Base-by-base conservation (phyloP, 1,140 invertebrate species). In the Drosophila willistoni region DNA sequence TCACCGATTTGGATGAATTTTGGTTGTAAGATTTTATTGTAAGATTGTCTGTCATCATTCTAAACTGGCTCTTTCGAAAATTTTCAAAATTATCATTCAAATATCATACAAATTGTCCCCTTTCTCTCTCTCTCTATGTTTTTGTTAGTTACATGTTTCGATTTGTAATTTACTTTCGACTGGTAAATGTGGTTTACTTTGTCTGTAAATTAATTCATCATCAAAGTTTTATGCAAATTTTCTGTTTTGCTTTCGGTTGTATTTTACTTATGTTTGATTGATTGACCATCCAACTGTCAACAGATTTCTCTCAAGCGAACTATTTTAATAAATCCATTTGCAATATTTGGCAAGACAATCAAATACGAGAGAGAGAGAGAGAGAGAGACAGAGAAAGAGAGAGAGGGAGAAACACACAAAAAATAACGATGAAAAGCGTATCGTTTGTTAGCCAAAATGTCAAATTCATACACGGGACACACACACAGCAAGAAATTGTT, bases 271-370 rank as follows among this genome's bases (percentile, higher is more conserved):
- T 22, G 42, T 44, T 44, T 17, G 19, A 22, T 33, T 59, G 56
- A 59, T 59, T 59, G 56, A 59, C 56, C 33, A 59, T 36, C 34
- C 56, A 36, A 36, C 33, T 59, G 56, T 57, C 33, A 34, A 34
- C 56, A 59, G 19, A 41, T 63, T 42, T 59, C 59, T 72, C 42
- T 78, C 73, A 78, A 64, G 76, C 76, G 68, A 78, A 76, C 64
- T 76, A 78, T 78, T 78, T 79, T 76, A 77, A 76, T 77, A 67
- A 80, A 77, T 70, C 63, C 71, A 19, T 64, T 51, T 42, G 22
- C 64, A 59, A 68, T 59, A 41, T 41, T 12, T 68, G 36, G 25
- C 4, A 14, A 62, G 54, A 33, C 57, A 51, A 68, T 64, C 7
- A 14, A 39, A 19, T n/a, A n/a, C n/a, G n/a, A 51, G 3, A 25